A percentile compares a stretch with the other conserved stretches of the same genome.
Evolutionary conservation across 2,888 invertebrate genomes (phyloP).

Genomic region (Latheticus oryzae): DNA sequence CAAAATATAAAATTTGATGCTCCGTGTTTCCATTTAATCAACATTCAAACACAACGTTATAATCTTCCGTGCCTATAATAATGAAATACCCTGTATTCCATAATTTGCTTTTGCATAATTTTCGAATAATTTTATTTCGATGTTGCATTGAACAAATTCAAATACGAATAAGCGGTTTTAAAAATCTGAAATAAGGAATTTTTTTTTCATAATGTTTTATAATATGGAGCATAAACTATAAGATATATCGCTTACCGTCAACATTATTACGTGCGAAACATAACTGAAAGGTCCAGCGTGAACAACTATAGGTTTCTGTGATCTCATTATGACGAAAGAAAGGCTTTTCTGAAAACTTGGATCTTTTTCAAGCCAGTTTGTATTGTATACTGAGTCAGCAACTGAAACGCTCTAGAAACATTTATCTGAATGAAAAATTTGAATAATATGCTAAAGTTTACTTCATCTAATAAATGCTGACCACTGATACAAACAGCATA

Average conservation of each 20-base stretch:
- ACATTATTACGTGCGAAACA: too few species aligned
- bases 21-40: too few species aligned
- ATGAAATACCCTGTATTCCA: too few species aligned
- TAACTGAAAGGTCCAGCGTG: slow-evolving; percentile 23
- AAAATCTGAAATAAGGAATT: slow-evolving; percentile 22
- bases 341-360: slow-evolving; percentile 4
- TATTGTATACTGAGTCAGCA: slow-evolving; percentile 10
- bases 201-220: too few species aligned
- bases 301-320: slow-evolving; percentile 4
- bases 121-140: too few species aligned
- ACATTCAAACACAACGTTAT: too few species aligned
- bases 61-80: too few species aligned
- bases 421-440: background rate
- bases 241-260: too few species aligned
- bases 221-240: too few species aligned
- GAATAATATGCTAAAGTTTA: background rate
- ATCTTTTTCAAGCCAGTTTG: slow-evolving; percentile 17
- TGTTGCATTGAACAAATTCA: too few species aligned
- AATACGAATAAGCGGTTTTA: slow-evolving; percentile 25
- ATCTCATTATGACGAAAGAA: slow-evolving; percentile 3
- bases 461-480: slow-evolving; percentile 20
- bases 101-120: too few species aligned
- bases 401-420: slow-evolving; percentile 11
- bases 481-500: slow-evolving; percentile 14
- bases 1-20: too few species aligned